These are phyloP conservation scores for Pseudochaenichthys georgianus DNA, from an alignment of 2,797 vertebrate genomes.

Conservation along the genomic window DNA sequence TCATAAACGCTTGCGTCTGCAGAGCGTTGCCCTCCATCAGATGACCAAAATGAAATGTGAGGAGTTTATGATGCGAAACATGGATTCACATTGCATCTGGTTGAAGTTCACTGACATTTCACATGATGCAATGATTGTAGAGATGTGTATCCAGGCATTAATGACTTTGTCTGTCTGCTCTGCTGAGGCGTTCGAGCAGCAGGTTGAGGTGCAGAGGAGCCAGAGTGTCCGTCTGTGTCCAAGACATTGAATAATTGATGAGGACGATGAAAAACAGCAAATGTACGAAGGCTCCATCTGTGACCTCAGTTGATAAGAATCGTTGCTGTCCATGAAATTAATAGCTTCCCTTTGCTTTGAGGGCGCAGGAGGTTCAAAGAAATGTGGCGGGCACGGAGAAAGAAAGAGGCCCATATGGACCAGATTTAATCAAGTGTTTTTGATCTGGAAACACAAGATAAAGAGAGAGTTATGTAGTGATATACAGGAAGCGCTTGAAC, in stretches of 20 bases:
- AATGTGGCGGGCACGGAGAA: not conserved
- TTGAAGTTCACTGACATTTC: slow-evolving; percentile 23
- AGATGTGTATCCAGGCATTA: not conserved
- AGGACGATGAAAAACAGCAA: slow-evolving; percentile 23
- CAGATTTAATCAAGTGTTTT: slow-evolving; percentile 30
- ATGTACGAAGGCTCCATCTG: slow-evolving; percentile 42
- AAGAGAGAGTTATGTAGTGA: slow-evolving; percentile 3
- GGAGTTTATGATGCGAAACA: slow-evolving; percentile 9
- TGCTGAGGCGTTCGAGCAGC: not conserved
- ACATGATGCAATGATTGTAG: not conserved
- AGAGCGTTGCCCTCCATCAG: slow-evolving; percentile 22
- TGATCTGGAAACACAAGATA: not conserved
- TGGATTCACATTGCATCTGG: not conserved
- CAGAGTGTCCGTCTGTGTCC: slow-evolving; percentile 8
- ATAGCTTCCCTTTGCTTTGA: slow-evolving; percentile 42
- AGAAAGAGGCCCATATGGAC: slow-evolving; percentile 22
- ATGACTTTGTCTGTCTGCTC: not conserved
- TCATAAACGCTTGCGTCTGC: slow-evolving; percentile 26
- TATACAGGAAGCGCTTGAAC: not conserved
- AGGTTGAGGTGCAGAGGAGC: slow-evolving; percentile 6
- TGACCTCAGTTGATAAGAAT: slow-evolving; percentile 58
- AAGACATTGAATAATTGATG: slow-evolving; percentile 63
- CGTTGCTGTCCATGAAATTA: slow-evolving; percentile 37
- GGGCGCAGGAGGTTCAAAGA: slow-evolving; percentile 12
- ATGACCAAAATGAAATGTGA: not conserved